These are phyloP conservation scores for Nannoperca australis DNA, from an alignment of 2,797 vertebrate genomes.

Conservation along the genomic window DNA sequence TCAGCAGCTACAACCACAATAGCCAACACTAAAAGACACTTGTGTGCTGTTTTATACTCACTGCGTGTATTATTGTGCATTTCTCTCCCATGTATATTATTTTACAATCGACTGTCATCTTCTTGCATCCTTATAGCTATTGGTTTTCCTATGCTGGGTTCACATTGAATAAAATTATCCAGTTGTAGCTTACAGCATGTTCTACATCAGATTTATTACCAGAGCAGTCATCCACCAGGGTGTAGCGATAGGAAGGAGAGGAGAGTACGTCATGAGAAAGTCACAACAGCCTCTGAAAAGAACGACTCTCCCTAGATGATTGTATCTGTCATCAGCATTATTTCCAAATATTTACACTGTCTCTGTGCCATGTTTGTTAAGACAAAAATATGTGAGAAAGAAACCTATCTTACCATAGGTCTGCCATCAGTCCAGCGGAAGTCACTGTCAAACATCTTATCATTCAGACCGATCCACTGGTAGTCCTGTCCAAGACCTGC, in stretches of 20 bases:
- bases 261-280: conserved; percentile 65
- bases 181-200: conserved; percentile 5
- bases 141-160: neutral
- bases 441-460: conserved; percentile 98
- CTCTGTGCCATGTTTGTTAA: conserved; percentile 65
- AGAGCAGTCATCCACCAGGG: conserved; percentile 31
- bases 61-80: neutral
- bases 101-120: conserved; percentile 2
- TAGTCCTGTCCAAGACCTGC: conserved; percentile 97
- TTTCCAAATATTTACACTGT: conserved; percentile 71
- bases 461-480: conserved; percentile 98
- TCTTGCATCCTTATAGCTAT: conserved; percentile 6
- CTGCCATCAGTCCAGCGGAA: conserved; percentile 97
- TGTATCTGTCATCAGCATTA: conserved; percentile 50
- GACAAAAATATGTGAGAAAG: conserved; percentile 60
- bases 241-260: conserved; percentile 36
- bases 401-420: conserved; percentile 89
- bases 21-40: conserved; percentile 51
- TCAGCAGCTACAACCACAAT: conserved; percentile 26
- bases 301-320: conserved; percentile 54
- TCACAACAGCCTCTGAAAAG: conserved; percentile 40
- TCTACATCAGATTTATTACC: conserved; percentile 36
- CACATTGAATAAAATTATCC: conserved; percentile 4
- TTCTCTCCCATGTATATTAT: neutral
- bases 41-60: conserved; percentile 44